Evolutionary conservation across 2,797 vertebrate genomes (phyloP), one percentile per base, ranked within the genome.

Genomic region (Micrastur ruficollis): DNA sequence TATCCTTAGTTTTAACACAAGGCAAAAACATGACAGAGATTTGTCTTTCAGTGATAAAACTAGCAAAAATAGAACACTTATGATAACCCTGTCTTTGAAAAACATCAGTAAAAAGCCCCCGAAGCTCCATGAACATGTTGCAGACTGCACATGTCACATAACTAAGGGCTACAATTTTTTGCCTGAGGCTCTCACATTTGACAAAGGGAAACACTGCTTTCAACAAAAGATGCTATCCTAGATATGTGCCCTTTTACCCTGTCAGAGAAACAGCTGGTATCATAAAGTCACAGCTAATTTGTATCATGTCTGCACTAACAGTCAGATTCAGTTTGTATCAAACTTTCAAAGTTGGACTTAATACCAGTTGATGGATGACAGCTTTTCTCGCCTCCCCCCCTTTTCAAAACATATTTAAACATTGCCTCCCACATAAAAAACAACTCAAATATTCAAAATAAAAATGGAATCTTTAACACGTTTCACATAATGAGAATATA

Each of bases 211-310:
- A 78, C 52, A 18, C 40, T 40, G 89, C 86, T 84, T 80, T 91
- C 81, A 85, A 96, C 92, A 96, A 97, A 97, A 94, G 95, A 96
- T 96, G 90, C 83, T 96, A 97, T 98, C 96, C 82, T 88, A 98
- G 97, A 82, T 97, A 97, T 97, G 95, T 84, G 82, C 95, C 97
- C 97, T 97, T 97, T 98, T 93, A 86, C 85, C 95, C 97, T 97
- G 96, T 94, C 97, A 95, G 96, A 84, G 67, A 85, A 98, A 90
- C 95, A 98, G 98, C 97, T 98, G 97, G 95, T 93, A 97, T 95
- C 96, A 96, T 89, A 94, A 98, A 97, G 97, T 98, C 97, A 98
- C 97, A 98, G 95, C 96, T 98, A 94, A 97, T 98, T 98, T 98
- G 94, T 97, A 96, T 97, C 95, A 96, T 76, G 84, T 81, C 96